A percentile compares a stretch with the other conserved stretches of the same genome.
Conservation (phyloP, 2,113 vertebrate species). For the Hydrochoerus hydrochaeris region DNA sequence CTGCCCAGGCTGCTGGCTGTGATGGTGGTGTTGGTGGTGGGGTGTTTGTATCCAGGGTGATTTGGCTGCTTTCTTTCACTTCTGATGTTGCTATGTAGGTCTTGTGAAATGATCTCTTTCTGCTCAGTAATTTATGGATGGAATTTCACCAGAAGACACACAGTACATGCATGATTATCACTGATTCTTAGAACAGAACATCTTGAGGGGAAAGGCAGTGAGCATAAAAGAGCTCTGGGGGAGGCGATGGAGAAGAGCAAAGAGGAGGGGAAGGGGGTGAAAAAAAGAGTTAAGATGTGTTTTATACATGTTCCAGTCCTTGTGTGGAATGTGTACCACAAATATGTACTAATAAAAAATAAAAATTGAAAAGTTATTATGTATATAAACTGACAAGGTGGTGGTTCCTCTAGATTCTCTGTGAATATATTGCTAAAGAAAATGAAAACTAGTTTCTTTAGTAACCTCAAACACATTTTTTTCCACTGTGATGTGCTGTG, state of each 20-base stretch:
- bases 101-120: conserved; percentile 7
- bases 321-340: not conserved
- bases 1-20: not conserved
- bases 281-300: not conserved
- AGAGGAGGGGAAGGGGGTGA: not conserved
- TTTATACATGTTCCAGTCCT: not conserved
- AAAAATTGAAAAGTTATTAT: not conserved
- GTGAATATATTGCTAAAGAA: not conserved
- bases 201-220: conserved; percentile 26
- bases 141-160: conserved; percentile 30
- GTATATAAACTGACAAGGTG: not conserved
- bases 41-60: not conserved
- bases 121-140: conserved; percentile 35
- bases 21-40: not conserved
- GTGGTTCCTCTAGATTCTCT: not conserved
- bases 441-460: not conserved
- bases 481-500: not conserved
- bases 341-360: not conserved
- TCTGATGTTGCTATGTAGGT: not conserved
- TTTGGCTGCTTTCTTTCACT: not conserved
- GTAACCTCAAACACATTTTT: not conserved
- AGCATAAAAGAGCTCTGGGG: not conserved
- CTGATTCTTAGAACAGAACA: not conserved
- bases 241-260: not conserved
- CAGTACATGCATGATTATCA: not conserved